Percentiles rank a stretch among this genome's conserved stretches.
Conservation (phyloP, 2,113 vertebrate genomes). For the Isurus oxyrinchus region DNA sequence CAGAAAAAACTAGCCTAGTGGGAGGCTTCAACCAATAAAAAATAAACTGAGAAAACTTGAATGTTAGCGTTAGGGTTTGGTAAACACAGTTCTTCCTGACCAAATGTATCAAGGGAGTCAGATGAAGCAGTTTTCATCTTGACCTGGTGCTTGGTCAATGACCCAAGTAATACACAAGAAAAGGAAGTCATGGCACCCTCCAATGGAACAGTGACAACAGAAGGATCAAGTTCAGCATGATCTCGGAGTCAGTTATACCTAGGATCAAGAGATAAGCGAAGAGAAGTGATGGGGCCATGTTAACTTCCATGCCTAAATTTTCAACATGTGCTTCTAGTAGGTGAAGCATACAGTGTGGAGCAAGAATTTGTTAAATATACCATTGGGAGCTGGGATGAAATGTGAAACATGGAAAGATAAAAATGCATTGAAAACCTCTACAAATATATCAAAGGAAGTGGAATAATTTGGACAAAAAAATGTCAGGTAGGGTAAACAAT, state of each 20-base stretch:
- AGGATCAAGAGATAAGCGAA: neutral
- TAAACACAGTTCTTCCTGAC: neutral
- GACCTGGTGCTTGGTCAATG: neutral
- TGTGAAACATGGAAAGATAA: neutral
- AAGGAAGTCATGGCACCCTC: neutral
- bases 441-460: neutral
- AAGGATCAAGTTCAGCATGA: neutral
- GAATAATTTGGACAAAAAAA: neutral
- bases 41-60: neutral
- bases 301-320: neutral
- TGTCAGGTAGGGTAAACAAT: neutral
- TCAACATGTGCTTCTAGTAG: neutral
- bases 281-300: neutral
- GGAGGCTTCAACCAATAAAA: neutral
- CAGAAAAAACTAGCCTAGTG: neutral
- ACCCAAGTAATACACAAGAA: neutral
- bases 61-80: too few relatives aligned
- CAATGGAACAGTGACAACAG: neutral
- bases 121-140: neutral
- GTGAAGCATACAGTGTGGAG: neutral
- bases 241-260: neutral
- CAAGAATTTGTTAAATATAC: neutral
- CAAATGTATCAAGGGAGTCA: neutral
- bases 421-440: neutral
- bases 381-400: neutral